phyloP scores from a whole-genome alignment of 2,113 vertebrate genomes.

The Accipiter virgatus region DNA sequence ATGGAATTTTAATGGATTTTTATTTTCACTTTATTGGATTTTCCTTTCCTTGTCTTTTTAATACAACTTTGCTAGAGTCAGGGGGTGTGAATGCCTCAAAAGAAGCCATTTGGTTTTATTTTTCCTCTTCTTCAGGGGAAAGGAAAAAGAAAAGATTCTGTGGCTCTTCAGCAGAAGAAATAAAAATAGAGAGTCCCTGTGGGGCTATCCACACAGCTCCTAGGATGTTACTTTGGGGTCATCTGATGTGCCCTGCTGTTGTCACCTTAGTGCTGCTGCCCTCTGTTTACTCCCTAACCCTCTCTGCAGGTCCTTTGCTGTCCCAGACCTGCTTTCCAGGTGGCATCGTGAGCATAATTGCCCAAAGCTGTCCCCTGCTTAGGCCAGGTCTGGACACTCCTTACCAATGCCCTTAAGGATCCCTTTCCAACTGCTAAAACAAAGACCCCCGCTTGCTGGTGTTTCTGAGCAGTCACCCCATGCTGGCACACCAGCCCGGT shows the following conservation, averaged over 20 bases:
- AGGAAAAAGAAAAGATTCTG: neutral
- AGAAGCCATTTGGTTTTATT: neutral
- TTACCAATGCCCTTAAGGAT: neutral
- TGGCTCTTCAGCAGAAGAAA: neutral
- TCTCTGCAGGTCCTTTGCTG: neutral
- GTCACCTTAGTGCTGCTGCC: neutral
- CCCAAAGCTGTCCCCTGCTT: neutral
- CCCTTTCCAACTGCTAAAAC: neutral
- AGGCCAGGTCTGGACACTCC: neutral
- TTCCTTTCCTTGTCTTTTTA: slow-evolving; percentile 3
- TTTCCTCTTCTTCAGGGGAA: neutral
- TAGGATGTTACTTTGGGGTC: neutral
- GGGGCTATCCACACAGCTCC: neutral
- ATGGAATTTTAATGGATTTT: neutral
- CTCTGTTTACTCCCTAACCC: neutral
- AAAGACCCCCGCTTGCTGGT: rapidly evolving
- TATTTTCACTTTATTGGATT: neutral
- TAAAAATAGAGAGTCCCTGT: neutral
- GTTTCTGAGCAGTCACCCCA: neutral
- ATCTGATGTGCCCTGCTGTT: neutral
- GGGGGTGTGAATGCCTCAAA: neutral
- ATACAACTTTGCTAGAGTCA: neutral
- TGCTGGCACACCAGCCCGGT: neutral
- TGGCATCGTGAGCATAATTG: rapidly evolving
- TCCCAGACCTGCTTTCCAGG: neutral